Conservation (phyloP, 2,797 vertebrate species). For the Heliangelus exortis region DNA sequence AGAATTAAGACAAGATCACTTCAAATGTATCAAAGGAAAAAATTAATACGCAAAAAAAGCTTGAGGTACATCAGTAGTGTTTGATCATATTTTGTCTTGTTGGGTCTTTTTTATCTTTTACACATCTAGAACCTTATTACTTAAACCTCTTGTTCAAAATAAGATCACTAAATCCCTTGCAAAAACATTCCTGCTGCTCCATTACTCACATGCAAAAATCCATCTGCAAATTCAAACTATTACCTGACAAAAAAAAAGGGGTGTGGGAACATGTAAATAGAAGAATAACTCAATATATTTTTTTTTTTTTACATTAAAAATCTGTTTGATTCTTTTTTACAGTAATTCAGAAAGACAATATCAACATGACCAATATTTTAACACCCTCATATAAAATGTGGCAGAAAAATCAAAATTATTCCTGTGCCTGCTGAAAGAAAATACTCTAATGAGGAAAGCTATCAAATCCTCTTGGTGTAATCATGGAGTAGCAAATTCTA, state of each 20-base stretch:
- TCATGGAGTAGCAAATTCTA: not conserved
- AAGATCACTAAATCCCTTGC: fast-evolving
- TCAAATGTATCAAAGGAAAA: not conserved
- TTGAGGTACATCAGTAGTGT: no score
- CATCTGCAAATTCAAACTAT: not conserved
- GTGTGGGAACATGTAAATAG: not conserved
- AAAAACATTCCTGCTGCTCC: not conserved
- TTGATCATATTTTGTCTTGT: not conserved
- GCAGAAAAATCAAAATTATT: not conserved
- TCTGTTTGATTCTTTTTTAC: not conserved
- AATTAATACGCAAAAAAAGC: not conserved
- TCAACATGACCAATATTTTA: not conserved
- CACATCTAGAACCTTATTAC: not conserved
- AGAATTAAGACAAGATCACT: not conserved
- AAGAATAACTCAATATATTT: not conserved
- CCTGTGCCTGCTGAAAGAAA: not conserved
- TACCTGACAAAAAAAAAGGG: not conserved
- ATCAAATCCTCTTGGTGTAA: not conserved
- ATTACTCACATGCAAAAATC: not conserved
- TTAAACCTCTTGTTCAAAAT: not conserved
- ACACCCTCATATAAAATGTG: not conserved
- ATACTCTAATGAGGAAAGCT: not conserved
- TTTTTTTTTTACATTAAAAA: not conserved
- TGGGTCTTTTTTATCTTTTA: not conserved
- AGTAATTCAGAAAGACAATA: not conserved